Conservation (phyloP, 1,140 invertebrate genomes). For the Lepidurus couesii region DNA sequence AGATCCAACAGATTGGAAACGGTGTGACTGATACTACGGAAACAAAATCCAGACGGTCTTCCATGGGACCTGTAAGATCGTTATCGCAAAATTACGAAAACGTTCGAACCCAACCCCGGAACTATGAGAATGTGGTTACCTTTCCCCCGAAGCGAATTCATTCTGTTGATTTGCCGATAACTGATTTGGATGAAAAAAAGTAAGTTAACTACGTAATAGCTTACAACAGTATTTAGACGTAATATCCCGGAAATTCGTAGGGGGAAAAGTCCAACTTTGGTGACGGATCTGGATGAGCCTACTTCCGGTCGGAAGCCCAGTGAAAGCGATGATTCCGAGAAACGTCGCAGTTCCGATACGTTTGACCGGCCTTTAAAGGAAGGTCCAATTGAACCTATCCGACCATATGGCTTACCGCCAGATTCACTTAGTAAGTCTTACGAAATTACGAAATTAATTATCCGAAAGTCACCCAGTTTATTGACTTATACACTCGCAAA, state of each 20-base stretch:
- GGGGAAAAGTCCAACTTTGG: conserved; percentile 14
- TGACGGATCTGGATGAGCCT: background rate
- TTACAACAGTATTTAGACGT: background rate
- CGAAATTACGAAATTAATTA: too few relatives aligned
- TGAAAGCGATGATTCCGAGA: background rate
- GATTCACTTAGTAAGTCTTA: background rate
- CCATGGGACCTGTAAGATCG: background rate
- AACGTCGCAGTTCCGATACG: background rate
- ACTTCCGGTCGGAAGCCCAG: background rate
- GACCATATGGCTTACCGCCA: background rate
- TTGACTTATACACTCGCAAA: too few relatives aligned
- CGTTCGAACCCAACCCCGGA: background rate
- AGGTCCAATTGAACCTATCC: background rate
- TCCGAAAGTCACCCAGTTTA: too few relatives aligned
- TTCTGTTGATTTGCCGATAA: conserved; percentile 25
- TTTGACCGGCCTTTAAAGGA: background rate
- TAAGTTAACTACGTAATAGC: conserved; percentile 8
- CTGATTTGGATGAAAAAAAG: conserved; percentile 30
- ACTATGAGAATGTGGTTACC: conserved; percentile 26
- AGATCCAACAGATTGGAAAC: conserved; percentile 32
- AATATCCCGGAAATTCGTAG: background rate
- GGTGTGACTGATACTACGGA: conserved; percentile 6
- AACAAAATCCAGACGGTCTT: background rate
- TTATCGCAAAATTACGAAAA: conserved; percentile 25
- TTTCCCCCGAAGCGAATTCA: background rate